Base-by-base conservation (phyloP, 1,140 invertebrate species). In the Melanaphis sacchari region DNA sequence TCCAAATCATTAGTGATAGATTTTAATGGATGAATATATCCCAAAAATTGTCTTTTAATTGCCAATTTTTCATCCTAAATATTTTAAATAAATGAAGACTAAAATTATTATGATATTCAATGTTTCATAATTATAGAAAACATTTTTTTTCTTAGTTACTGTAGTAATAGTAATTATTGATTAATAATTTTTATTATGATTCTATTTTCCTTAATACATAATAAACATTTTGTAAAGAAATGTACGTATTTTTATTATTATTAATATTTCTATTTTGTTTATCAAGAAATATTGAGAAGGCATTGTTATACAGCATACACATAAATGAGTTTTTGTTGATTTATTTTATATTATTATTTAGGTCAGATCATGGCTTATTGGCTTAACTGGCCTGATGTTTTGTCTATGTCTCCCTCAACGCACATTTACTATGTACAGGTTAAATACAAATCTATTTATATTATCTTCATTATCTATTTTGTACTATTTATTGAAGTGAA, bases 21-120 rank as follows among this genome's bases (percentile, higher is more conserved):
- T 85, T 85, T 93, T 54, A 93, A 93, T 41, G 91, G 81, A 85
- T 93, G 91, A 38, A 93, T 41, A 54, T 93, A 93, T n/a, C 38
- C 54, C 40, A 93, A 31, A 93, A 93, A 93, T 31, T 49, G 24
- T n/a, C 36, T 84, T 40, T 93, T 93, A 21, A 93, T 41, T 31
- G 91, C n/a, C 46, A 93, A 93, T 31, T 93, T 93, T 93, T 84
- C 41, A 52, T 93, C 38, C 91, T 93, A n/a, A n/a, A 93, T 41
- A 36, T 36, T 21, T 49, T 41, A 46, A 36, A 4, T 40, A 8
- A 84, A 40, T 49, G 11, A 21, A 49, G 46, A 49, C 2, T 41
- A 40, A 11, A 40, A 84, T 41, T 24, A 26, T 15, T 15, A n/a
- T 41, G 40, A 38, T 26, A 41, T 31, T 11, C 9, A 40, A 40